A percentile compares a stretch with the other conserved stretches of the same genome.
Evolutionary conservation across 2,888 invertebrate genomes (phyloP).

Genomic region (Esperia sulphurella): DNA sequence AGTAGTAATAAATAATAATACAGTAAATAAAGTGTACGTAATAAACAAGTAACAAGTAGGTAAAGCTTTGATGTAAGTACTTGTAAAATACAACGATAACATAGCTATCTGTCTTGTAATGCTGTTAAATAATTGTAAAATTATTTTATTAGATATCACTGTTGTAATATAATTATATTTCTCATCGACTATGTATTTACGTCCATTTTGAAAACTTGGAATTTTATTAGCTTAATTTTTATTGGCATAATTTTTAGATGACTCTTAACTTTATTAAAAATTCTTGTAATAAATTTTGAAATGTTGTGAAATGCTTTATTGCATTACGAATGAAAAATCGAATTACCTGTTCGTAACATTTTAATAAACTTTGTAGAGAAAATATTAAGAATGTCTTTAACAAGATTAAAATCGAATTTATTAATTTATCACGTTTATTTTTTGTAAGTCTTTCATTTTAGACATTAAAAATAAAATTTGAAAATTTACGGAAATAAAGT

Average conservation of each 20-base stretch:
- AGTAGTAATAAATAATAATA: slow-evolving; percentile 15
- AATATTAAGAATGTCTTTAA: slow-evolving; percentile 23
- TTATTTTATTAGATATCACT: slow-evolving; percentile 30
- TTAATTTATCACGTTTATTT: slow-evolving; percentile 36
- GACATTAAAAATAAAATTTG: slow-evolving; percentile 46
- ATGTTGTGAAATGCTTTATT: slow-evolving; percentile 12
- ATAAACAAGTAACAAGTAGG: slow-evolving; percentile 7
- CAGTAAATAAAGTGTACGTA: not conserved
- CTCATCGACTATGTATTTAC: slow-evolving; percentile 31
- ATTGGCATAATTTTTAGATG: slow-evolving; percentile 26
- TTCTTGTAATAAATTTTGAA: slow-evolving; percentile 3
- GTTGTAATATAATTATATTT: slow-evolving; percentile 32
- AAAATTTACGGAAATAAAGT: slow-evolving; percentile 24
- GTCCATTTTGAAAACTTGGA: slow-evolving; percentile 28
- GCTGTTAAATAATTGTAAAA: slow-evolving; percentile 35
- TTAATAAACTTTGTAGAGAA: slow-evolving; percentile 29
- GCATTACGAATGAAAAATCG: not conserved
- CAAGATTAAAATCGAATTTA: slow-evolving; percentile 49
- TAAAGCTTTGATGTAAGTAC: slow-evolving; percentile 12
- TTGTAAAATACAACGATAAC: slow-evolving; percentile 30
- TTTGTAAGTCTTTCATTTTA: slow-evolving; percentile 25
- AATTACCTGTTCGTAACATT: not conserved
- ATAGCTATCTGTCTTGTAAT: slow-evolving; percentile 34
- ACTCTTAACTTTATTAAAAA: slow-evolving; percentile 8
- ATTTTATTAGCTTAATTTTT: slow-evolving; percentile 26